These are phyloP conservation scores for Tor tambroides DNA, from an alignment of 2,113 vertebrate genomes.

Conservation along the genomic window DNA sequence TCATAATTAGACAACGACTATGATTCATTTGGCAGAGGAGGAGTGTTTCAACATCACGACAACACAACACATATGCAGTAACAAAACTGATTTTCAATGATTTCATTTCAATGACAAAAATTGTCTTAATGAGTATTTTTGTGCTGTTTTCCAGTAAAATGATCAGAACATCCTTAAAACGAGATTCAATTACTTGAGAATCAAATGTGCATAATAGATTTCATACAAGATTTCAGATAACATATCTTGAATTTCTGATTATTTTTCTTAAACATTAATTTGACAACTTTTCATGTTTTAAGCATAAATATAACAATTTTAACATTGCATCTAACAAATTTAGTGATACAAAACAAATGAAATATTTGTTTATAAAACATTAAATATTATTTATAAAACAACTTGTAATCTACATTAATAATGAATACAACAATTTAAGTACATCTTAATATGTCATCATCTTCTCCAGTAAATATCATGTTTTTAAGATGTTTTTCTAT, in stretches of 20 bases:
- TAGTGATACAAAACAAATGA: background rate
- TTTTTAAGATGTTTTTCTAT: background rate
- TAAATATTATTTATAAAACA: background rate
- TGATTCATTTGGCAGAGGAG: constrained; percentile 13
- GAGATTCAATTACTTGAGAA: background rate
- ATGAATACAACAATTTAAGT: background rate
- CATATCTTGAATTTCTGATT: background rate
- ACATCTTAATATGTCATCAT: background rate
- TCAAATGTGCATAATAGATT: background rate
- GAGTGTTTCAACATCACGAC: background rate
- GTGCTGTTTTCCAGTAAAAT: background rate
- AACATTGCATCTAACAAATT: background rate
- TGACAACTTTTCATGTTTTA: background rate
- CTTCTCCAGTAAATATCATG: background rate
- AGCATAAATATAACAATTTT: background rate
- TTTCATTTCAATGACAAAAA: background rate
- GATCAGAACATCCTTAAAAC: background rate
- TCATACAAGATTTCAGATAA: background rate
- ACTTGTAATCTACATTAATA: background rate
- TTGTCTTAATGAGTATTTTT: background rate
- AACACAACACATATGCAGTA: background rate
- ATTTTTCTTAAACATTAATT: background rate
- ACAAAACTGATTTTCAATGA: background rate
- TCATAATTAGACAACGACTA: constrained; percentile 8
- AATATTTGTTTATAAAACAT: background rate